Base-by-base conservation (phyloP, 2,113 vertebrate species). In the Brachyistius frenatus region DNA sequence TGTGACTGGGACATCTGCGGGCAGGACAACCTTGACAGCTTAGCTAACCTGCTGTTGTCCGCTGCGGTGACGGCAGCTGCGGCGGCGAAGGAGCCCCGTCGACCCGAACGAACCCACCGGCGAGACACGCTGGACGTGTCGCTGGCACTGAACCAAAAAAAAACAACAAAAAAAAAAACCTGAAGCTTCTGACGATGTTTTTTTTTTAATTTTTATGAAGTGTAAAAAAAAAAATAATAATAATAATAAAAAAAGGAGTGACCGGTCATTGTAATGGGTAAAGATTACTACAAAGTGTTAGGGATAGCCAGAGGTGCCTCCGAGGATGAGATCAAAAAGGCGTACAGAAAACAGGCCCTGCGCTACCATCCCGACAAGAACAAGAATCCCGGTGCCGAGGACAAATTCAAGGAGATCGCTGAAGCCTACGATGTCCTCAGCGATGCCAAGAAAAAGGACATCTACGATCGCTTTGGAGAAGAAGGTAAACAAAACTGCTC, bases 401-500 rank as follows among this genome's bases (percentile, higher is more conserved):
- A 98, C 70, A 96, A 95, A 77, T 98, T 98, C 89, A 98, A 98
- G 86, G 97, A 98, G 91, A 94, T 98, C 13, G 97, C 97, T 1
- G 97, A 98, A 92, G 97, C 97, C 55, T 98, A 98, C 64, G 97
- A 98, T 66, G 97, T 98, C 14, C 95, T 98, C 54, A 97, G 97
- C 65, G 97, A 98, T 83, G 93, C 96, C 44, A 96, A 97, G 89
- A 98, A 98, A 82, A 96, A 94, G 77, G 97, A 98, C 32, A 90
- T 97, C 46, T 98, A 97, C 67, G 97, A 98, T 85, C 94, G 96
- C 67, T 96, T 89, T 58, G 97, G 97, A 63, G 97, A 98, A 86
- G 97, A 98, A 91, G 97, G 97, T 97, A 88, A 23, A 72, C 35
- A 10, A 35, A 37, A 5, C 62, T 11, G 16, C 7, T 39, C 39